Percentiles rank a stretch among this genome's conserved stretches.
Evolutionary conservation across 2,888 invertebrate genomes (phyloP).

Genomic region (Netelia virgata): DNA sequence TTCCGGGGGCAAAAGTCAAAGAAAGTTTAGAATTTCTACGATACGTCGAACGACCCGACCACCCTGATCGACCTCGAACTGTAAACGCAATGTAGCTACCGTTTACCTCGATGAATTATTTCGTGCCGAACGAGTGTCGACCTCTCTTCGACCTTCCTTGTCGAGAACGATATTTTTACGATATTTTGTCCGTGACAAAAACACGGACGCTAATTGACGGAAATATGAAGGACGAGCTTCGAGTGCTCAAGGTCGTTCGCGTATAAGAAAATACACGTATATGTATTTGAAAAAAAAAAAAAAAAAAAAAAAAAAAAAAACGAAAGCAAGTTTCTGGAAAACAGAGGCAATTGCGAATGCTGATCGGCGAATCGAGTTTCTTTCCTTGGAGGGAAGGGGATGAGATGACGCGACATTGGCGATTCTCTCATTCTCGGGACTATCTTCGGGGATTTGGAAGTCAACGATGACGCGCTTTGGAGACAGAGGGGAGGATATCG

Average conservation of each 20-base stretch:
- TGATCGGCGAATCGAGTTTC: slow-evolving; percentile 11
- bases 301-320: slow-evolving; percentile 19
- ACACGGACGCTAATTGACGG: slow-evolving; percentile 21
- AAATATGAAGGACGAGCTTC: not conserved
- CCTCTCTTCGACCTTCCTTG: too few species aligned
- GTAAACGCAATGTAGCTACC: too few species aligned
- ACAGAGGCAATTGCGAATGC: not conserved
- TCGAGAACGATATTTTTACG: too few species aligned
- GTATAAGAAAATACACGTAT: too few species aligned
- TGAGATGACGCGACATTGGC: slow-evolving; percentile 33
- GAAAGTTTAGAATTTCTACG: not conserved
- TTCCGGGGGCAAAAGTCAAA: slow-evolving; percentile 2
- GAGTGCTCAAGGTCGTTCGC: not conserved
- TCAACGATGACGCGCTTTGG: slow-evolving; percentile 39
- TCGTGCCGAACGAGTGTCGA: too few species aligned
- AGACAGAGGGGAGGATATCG: slow-evolving; percentile 42
- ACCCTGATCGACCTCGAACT: not conserved
- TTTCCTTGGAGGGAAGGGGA: slow-evolving; percentile 8
- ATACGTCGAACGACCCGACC: not conserved
- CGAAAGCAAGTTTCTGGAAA: slow-evolving; percentile 48
- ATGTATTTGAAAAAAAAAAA: too few species aligned
- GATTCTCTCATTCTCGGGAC: slow-evolving; percentile 36
- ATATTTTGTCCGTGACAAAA: too few species aligned
- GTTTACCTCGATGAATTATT: too few species aligned
- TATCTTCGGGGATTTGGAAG: slow-evolving; percentile 45